Evolutionary conservation across 2,113 vertebrate genomes (phyloP), one percentile per base, ranked within the genome.

Genomic region (Stigmatopora argus): DNA sequence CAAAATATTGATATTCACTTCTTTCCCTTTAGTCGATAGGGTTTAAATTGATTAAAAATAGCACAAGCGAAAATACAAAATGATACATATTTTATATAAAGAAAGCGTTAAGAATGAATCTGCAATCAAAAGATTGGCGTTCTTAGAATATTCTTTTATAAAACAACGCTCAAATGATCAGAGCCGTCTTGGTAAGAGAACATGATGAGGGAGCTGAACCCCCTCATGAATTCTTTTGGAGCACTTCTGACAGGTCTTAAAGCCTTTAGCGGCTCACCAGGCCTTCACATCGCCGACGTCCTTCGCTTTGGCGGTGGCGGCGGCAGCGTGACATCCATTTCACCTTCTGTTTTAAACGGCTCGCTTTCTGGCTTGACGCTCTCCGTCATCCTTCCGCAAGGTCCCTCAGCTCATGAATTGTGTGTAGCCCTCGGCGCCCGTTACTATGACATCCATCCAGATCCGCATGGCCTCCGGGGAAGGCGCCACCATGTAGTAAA

Each of bases 401-500:
- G 72, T 44, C 67, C 57, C 83, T 95, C 89, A 95, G 90, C 88
- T 95, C 92, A 94, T 92, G 88, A 97, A 98, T 89, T 97, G 96
- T 0, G 96, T 98, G 78, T 98, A 98, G 21, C 96, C 96, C 88
- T 98, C 96, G 0, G 96, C 96, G 1, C 96, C 96, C 0, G 96
- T 98, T 78, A 98, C 95, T 8, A 98, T 96, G 75, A 91, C 90
- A 68, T 91, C 90, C 90, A 91, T 91, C 90, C 90, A 91, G 79
- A 91, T 91, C 71, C 96, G 92, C 96, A 98, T 97, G 85, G 96
- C 96, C 85, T 98, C 96, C 0, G 96, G 92, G 0, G 96, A 95
- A 0, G 95, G 96, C 0, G 96, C 96, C 85, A 98, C 96, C 93
- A 98, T 91, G 88, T 92, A 98, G 89, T 98, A 98, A 3, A 98